phyloP scores from a whole-genome alignment of 2,888 invertebrate genomes.

The Apoda limacodes region DNA sequence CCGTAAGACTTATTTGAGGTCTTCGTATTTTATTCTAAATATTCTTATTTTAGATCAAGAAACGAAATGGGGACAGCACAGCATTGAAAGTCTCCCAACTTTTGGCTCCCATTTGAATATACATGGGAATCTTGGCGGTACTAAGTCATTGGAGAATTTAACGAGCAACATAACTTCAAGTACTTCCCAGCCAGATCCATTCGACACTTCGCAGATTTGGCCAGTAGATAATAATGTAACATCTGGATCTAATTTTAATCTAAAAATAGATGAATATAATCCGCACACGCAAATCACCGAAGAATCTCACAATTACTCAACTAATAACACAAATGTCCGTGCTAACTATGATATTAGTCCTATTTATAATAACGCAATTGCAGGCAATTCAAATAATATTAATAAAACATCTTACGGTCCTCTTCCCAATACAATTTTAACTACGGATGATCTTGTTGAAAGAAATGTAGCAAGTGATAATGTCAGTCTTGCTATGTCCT shows the following conservation, averaged over 20 bases:
- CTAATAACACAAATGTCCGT: conserved; percentile 22
- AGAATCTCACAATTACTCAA: conserved; percentile 44
- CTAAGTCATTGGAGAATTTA: conserved; percentile 53
- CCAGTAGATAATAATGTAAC: no score
- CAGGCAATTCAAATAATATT: conserved; percentile 27
- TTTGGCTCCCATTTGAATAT: conserved; percentile 28
- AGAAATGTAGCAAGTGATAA: conserved; percentile 23
- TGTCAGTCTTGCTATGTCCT: conserved; percentile 25
- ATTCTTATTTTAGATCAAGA: conserved; percentile 35
- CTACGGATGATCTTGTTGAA: conserved; percentile 34
- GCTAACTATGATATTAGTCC: conserved; percentile 23
- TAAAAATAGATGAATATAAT: no score
- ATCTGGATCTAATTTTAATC: no score
- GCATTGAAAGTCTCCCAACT: conserved; percentile 50
- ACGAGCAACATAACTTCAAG: conserved; percentile 23
- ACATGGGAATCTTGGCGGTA: conserved; percentile 40
- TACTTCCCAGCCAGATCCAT: conserved; percentile 35
- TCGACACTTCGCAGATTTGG: conserved; percentile 50
- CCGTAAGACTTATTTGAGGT: neutral
- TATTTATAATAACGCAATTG: conserved; percentile 35
- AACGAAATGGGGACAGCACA: conserved; percentile 47
- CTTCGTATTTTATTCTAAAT: neutral
- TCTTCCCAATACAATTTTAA: conserved; percentile 27
- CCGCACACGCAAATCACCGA: conserved; percentile 21
- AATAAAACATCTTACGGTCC: conserved; percentile 26